Percentiles rank a stretch among this genome's conserved stretches.
These are phyloP conservation scores for Anthonomus grandis DNA, from an alignment of 1,140 invertebrate genomes.

Conservation along the genomic window DNA sequence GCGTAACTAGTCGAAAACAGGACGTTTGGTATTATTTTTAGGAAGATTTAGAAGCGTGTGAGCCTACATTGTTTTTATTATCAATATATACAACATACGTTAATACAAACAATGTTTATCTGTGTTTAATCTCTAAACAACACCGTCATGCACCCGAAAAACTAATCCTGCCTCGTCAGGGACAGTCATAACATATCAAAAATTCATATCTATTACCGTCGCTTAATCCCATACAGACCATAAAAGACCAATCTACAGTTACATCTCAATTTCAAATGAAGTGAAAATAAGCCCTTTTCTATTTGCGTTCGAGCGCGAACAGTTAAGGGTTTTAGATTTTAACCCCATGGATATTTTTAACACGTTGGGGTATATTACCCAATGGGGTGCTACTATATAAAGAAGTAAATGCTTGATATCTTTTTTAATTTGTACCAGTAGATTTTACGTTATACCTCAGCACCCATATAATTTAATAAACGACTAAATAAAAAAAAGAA, in stretches of 20 bases:
- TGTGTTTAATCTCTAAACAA: too few relatives aligned
- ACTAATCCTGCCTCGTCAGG: neutral
- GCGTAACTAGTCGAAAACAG: conserved; percentile 18
- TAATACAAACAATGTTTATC: too few relatives aligned
- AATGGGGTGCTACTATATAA: too few relatives aligned
- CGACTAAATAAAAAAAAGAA: conserved; percentile 22
- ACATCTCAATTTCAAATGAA: conserved; percentile 27
- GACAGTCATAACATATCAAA: conserved; percentile 19
- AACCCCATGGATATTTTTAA: conserved; percentile 11
- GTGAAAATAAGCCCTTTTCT: conserved; percentile 22
- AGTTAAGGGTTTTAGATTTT: conserved; percentile 22
- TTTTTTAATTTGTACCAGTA: too few relatives aligned
- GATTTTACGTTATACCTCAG: conserved; percentile 4
- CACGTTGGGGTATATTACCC: neutral
- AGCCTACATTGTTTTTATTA: too few relatives aligned
- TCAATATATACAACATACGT: too few relatives aligned
- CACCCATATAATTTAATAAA: neutral
- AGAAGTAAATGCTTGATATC: too few relatives aligned
- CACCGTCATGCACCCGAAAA: neutral
- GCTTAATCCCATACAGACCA: conserved; percentile 16
- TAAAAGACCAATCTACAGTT: conserved; percentile 21
- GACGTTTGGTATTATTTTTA: too few relatives aligned
- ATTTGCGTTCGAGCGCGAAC: conserved; percentile 16
- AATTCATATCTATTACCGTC: conserved; percentile 10
- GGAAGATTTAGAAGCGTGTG: too few relatives aligned